A percentile compares a stretch with the other conserved stretches of the same genome.
phyloP scores from a whole-genome alignment of 2,797 vertebrate species.

The Lacerta agilis region DNA sequence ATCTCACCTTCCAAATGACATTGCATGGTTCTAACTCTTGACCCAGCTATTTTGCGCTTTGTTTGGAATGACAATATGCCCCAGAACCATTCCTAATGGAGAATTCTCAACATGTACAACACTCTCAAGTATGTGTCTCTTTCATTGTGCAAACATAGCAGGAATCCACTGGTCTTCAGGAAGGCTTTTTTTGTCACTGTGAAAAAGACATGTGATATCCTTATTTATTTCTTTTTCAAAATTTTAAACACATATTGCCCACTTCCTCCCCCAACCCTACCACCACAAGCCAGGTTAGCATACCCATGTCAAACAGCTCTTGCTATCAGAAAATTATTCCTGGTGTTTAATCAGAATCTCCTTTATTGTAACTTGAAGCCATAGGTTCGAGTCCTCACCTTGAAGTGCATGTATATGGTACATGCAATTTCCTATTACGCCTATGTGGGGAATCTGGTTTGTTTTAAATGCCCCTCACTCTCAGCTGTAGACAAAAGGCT shows the following conservation, averaged over 20 bases:
- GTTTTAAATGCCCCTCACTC: neutral
- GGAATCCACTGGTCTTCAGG: neutral
- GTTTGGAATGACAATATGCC: neutral
- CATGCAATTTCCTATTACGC: too few species aligned
- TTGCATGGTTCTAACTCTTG: neutral
- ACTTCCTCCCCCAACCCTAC: too few species aligned
- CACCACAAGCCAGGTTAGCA: neutral
- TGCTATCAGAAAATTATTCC: too few species aligned
- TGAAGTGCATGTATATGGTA: too few species aligned
- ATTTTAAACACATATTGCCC: neutral
- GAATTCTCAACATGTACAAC: neutral
- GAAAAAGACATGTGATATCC: neutral
- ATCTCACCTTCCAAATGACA: neutral
- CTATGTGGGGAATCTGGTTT: neutral
- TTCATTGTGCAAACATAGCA: neutral
- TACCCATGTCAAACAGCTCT: too few species aligned
- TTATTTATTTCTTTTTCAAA: neutral
- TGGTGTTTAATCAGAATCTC: too few species aligned
- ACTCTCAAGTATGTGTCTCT: neutral
- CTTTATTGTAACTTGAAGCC: too few species aligned
- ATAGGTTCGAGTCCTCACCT: neutral
- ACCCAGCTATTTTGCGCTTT: too few species aligned
- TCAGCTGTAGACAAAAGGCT: neutral
- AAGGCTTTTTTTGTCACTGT: neutral
- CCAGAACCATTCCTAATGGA: neutral